Evolutionary conservation across 2,113 vertebrate species (phyloP).

Genomic region (Mellivora capensis): DNA sequence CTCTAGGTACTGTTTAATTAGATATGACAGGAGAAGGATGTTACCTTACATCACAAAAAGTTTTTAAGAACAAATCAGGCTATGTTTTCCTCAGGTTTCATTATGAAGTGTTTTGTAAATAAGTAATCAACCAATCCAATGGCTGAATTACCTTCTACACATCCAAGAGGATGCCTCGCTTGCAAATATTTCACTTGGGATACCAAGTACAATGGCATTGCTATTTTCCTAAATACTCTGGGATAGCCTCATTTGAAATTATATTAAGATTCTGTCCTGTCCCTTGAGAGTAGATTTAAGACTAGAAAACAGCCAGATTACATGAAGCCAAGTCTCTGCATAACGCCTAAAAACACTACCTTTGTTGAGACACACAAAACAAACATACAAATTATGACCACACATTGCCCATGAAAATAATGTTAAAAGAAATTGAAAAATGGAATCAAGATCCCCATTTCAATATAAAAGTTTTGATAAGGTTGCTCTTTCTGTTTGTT

Average conservation of each 20-base stretch:
- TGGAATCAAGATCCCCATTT: not conserved
- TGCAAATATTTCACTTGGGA: not conserved
- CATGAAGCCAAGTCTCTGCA: not conserved
- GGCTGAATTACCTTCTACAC: not conserved
- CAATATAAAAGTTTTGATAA: not conserved
- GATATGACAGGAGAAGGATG: not conserved
- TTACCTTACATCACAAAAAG: not conserved
- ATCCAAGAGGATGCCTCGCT: not conserved
- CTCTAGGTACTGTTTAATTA: not conserved
- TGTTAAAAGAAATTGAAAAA: not conserved
- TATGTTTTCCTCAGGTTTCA: not conserved
- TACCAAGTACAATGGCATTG: not conserved
- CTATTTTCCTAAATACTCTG: not conserved
- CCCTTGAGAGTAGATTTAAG: not conserved
- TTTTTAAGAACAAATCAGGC: not conserved
- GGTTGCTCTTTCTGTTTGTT: not conserved
- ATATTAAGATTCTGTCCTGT: not conserved
- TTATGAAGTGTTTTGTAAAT: not conserved
- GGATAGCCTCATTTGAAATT: not conserved
- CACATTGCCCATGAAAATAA: not conserved
- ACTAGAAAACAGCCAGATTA: not conserved
- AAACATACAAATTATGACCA: not conserved
- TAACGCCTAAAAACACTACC: not conserved
- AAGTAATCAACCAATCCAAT: not conserved
- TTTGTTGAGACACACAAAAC: not conserved